Evolutionary conservation across 2,888 invertebrate genomes (phyloP), one percentile per base, ranked within the genome.

Genomic region (Ophion slaviceki): DNA sequence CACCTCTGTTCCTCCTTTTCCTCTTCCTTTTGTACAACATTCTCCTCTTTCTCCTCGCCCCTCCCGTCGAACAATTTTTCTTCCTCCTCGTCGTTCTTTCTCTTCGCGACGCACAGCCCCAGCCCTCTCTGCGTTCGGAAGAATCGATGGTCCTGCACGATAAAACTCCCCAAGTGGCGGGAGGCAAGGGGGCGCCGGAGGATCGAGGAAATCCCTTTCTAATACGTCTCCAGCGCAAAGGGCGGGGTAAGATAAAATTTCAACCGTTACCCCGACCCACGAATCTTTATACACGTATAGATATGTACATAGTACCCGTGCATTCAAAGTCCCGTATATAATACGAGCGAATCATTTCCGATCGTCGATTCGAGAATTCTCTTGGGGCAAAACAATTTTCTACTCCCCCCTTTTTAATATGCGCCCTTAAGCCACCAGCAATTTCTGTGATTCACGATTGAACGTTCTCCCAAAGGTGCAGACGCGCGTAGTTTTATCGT

Each of bases 111-210:
- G 47, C 64, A 40, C 36, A 53, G 17, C 59, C 28, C n/a, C 40
- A 53, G 28, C 67, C 72, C 32, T 67, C 72, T 74, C 67, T 83
- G 72, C 68, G 77, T 86, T 77, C 72, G 7, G n/a, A 80, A 83
- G 77, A 83, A 80, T 86, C 86, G 80, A 86, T 86, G 62, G 68
- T 83, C 74, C 77, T 77, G 72, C 80, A 77, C 85, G 85, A 83
- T 86, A 80, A 86, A 83, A 82, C 76, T 80, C 80, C 14, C 59
- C 24, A 68, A 86, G 68, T 57, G 80, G 62, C 2, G 24, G 11
- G 45, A 3, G 32, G 28, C n/a, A 47, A 28, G 59, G 45, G 10
- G 20, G 57, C 57, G 17, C n/a, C 40, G 20, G 36, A 36, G 61
- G 53, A 67, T 28, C 53, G 61, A 66, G 64, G n/a, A 67, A 76